Conservation (phyloP, 2,888 invertebrate genomes). For the Eupithecia tripunctaria region DNA sequence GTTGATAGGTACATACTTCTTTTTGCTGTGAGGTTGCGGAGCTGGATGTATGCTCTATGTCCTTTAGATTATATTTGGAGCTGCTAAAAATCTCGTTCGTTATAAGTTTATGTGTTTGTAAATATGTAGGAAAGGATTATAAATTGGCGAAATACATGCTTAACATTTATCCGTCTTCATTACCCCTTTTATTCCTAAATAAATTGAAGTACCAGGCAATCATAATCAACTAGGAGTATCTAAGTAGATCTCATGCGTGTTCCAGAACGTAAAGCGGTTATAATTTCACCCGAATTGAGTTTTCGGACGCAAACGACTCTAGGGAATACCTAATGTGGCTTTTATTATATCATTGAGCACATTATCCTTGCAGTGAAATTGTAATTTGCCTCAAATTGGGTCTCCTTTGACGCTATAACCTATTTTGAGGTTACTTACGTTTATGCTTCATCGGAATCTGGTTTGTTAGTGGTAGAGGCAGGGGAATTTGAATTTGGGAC, state of each 20-base stretch:
- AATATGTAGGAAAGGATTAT: neutral
- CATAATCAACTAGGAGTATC: conserved; percentile 1
- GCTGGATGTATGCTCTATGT: too few species aligned
- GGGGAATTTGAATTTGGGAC: neutral
- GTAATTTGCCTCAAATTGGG: conserved; percentile 15
- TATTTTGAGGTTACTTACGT: conserved; percentile 10
- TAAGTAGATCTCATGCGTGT: conserved; percentile 4
- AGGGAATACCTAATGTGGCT: conserved; percentile 12
- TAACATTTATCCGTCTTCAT: neutral
- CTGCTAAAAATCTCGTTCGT: neutral
- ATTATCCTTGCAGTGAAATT: conserved; percentile 9
- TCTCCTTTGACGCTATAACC: conserved; percentile 13
- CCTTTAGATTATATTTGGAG: too few species aligned
- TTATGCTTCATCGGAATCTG: neutral
- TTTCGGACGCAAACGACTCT: conserved; percentile 11
- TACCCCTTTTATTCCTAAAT: neutral
- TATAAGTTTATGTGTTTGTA: too few species aligned
- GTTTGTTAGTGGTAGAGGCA: neutral
- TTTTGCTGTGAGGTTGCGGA: too few species aligned
- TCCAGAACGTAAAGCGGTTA: conserved; percentile 7
- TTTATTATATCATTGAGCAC: conserved; percentile 11
- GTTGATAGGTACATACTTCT: too few species aligned
- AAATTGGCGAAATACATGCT: neutral
- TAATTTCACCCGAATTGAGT: conserved; percentile 5
- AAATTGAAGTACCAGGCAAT: neutral